phyloP scores from a whole-genome alignment of 2,113 vertebrate genomes.

The Emydocephalus ijimae region DNA sequence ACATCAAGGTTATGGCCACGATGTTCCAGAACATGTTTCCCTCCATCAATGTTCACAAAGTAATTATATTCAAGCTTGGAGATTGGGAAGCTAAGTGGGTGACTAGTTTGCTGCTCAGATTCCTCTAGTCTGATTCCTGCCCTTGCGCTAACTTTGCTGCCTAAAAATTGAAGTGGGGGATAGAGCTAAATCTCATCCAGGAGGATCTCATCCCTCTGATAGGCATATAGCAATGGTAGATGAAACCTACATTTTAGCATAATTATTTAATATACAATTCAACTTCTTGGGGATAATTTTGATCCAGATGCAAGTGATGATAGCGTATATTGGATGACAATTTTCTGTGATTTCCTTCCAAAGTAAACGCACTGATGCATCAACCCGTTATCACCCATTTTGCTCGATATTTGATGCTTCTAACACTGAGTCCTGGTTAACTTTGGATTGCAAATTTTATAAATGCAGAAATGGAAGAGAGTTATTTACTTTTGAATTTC shows the following conservation, averaged over 20 bases:
- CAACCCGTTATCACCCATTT: not conserved
- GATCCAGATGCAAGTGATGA: conserved; percentile 10
- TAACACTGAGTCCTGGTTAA: not conserved
- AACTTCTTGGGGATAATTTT: not conserved
- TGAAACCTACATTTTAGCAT: not conserved
- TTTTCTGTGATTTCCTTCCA: conserved; percentile 2
- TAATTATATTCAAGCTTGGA: conserved; percentile 59
- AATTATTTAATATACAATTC: not conserved
- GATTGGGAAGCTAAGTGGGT: not conserved
- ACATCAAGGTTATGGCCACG: conserved; percentile 88
- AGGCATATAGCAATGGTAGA: not conserved
- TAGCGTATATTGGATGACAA: not conserved
- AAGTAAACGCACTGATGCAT: conserved; percentile 23
- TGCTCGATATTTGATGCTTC: not conserved
- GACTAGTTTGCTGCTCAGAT: not conserved
- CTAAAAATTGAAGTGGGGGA: not conserved
- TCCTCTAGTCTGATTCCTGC: not conserved
- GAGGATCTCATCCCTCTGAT: not conserved
- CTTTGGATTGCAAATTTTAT: not conserved
- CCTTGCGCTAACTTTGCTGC: not conserved
- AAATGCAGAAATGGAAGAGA: not conserved
- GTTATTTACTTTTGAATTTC: not conserved
- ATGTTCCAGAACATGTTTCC: conserved; percentile 96
- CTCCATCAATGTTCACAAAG: conserved; percentile 90
- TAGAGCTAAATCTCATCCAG: not conserved